Evolutionary conservation across 2,888 invertebrate species (phyloP).

Genomic region (Microdon myrmicae): DNA sequence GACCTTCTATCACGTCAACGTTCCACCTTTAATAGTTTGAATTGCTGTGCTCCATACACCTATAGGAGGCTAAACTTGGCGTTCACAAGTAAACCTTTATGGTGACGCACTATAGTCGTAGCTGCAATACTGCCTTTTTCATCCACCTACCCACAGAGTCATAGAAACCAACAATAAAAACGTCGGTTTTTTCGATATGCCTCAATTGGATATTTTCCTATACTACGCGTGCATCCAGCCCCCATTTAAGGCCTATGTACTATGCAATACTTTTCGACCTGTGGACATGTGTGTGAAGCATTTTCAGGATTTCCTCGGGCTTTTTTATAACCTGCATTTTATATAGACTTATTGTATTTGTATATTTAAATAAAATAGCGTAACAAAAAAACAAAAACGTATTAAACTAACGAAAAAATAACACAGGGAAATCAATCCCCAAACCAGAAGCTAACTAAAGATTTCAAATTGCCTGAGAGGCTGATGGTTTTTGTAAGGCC

Average conservation of each 20-base stretch:
- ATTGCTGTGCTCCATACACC: too few relatives aligned
- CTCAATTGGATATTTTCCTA: constrained; percentile 21
- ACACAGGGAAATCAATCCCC: constrained; percentile 43
- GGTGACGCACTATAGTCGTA: too few relatives aligned
- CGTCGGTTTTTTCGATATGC: constrained; percentile 36
- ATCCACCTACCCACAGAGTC: neutral
- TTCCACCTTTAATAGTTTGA: too few relatives aligned
- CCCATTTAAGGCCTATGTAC: too few relatives aligned
- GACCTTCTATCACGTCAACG: too few relatives aligned
- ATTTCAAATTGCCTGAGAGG: constrained; percentile 43
- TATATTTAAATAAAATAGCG: constrained; percentile 23
- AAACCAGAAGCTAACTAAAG: constrained; percentile 33
- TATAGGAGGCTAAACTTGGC: too few relatives aligned
- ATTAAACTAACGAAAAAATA: constrained; percentile 43
- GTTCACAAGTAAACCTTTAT: too few relatives aligned
- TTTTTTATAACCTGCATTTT: neutral
- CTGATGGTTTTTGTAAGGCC: constrained; percentile 15
- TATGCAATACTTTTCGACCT: too few relatives aligned
- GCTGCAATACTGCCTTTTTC: too few relatives aligned
- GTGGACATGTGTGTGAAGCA: constrained; percentile 8
- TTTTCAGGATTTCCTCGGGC: constrained; percentile 10
- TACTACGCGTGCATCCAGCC: neutral
- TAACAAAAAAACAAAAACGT: constrained; percentile 21
- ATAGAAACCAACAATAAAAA: constrained; percentile 38
- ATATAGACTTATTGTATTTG: too few relatives aligned